Base-by-base conservation (phyloP, 1,140 invertebrate species). In the Aphidius ervi region DNA sequence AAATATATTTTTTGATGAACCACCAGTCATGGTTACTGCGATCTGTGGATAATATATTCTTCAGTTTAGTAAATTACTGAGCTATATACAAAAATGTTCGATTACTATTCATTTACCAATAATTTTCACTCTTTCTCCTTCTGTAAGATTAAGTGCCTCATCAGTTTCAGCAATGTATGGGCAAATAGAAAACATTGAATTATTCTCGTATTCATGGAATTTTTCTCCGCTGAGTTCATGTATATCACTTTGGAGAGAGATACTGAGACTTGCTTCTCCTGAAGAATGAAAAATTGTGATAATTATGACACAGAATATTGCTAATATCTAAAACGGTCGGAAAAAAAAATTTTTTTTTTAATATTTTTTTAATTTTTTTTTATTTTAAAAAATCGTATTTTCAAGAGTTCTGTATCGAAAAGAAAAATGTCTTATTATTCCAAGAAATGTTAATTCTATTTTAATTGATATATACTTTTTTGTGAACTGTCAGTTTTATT, bases 1-100 rank as follows among this genome's bases (percentile, higher is more conserved):
- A 94, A 16, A 95, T 78, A 76, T 91, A 86, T 78, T 96, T 97
- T 65, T 86, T 87, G 0, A 96, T 92, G 72, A 93, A 93, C 93
- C 93, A 96, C 92, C 92, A 95, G 70, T 95, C 92, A 63, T 80
- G 75, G 68, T 90, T 91, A 47, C 87, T 86, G 59, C 87, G 88
- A 76, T 91, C 89, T 86, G 63, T 20, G 62, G 23, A 31, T 4
- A 31, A 31, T 4, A 31, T 31, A 31, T 16, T 16, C 16, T 16
- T 16, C 16, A 16, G 16, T 16, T 16, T 16, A 16, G 16, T 16
- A 16, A 16, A 16, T 16, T 16, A 16, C 16, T 16, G 16, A 16
- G 16, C 16, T 16, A 16, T 16, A 16, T 16, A 16, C 16, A 58
- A 4, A 39, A 47, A n/a, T 7, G 31, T 6, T 58, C 5, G 45